These are phyloP conservation scores for Dioctria linearis DNA, from an alignment of 2,888 invertebrate species.

Conservation along the genomic window DNA sequence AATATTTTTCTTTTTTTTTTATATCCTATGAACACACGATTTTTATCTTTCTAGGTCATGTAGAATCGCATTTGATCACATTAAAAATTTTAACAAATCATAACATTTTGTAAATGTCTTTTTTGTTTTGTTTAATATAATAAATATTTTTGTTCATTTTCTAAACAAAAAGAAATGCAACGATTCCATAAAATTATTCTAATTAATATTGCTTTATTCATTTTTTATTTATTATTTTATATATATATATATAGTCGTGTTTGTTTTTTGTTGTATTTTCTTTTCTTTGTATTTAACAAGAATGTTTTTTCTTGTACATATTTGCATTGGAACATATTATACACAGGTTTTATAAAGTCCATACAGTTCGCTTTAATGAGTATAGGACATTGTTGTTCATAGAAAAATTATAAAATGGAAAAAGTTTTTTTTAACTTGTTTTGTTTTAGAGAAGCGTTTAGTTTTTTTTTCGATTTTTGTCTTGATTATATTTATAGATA, in stretches of 20 bases:
- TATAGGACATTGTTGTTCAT: neutral
- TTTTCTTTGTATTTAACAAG: constrained; percentile 16
- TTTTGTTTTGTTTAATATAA: neutral
- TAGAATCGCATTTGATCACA: neutral
- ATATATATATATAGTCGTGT: too few species aligned
- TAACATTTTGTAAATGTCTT: neutral
- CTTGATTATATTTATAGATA: constrained; percentile 2
- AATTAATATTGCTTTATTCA: constrained; percentile 28
- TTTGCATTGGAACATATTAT: too few species aligned
- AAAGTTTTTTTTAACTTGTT: neutral
- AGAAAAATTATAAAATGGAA: constrained; percentile 16
- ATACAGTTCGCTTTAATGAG: too few species aligned
- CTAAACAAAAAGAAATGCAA: neutral
- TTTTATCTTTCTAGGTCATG: neutral
- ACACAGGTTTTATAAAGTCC: too few species aligned
- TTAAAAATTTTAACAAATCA: constrained; percentile 41
- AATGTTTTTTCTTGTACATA: neutral
- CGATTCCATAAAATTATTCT: constrained; percentile 24
- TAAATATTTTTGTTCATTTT: neutral
- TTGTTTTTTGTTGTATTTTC: neutral
- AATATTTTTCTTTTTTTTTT: constrained; percentile 1
- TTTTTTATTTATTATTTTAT: neutral
- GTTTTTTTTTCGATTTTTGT: neutral
- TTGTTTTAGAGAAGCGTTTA: neutral
- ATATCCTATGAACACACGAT: constrained; percentile 44